Conservation (phyloP, 2,888 invertebrate genomes). For the Acanthosoma haemorrhoidale region DNA sequence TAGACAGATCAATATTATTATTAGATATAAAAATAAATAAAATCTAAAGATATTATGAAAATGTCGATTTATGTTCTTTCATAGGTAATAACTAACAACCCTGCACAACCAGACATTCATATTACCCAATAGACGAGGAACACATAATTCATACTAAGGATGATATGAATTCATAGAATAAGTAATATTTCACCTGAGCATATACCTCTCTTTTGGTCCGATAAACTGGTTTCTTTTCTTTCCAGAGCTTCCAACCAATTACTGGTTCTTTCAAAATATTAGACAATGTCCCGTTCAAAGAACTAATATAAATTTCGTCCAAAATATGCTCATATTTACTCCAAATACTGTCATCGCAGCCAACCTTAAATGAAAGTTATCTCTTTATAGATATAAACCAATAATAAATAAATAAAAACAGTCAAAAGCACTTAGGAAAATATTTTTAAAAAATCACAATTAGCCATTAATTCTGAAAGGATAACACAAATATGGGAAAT, state of each 20-base stretch:
- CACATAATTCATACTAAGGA: background rate
- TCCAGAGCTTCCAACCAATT: constrained; percentile 61
- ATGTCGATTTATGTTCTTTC: no score
- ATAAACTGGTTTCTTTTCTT: constrained; percentile 40
- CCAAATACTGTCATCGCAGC: constrained; percentile 68
- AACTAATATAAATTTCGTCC: constrained; percentile 62
- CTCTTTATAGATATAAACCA: background rate
- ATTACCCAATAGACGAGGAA: no score
- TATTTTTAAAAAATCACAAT: no score
- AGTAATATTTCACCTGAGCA: no score
- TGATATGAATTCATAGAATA: background rate
- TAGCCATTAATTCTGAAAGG: no score
- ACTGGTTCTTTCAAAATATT: constrained; percentile 64
- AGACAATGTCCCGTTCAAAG: constrained; percentile 65
- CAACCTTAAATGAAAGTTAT: constrained; percentile 58
- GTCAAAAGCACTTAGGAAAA: no score
- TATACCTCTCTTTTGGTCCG: constrained; percentile 23
- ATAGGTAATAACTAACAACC: no score
- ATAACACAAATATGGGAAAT: no score
- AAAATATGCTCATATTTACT: constrained; percentile 50
- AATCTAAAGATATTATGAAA: no score
- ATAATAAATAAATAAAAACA: background rate
- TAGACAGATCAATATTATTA: no score
- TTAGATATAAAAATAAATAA: no score
- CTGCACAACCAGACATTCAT: background rate